Evolutionary conservation across 1,140 invertebrate genomes (phyloP).

Genomic region (Drosophila lacertosa): DNA sequence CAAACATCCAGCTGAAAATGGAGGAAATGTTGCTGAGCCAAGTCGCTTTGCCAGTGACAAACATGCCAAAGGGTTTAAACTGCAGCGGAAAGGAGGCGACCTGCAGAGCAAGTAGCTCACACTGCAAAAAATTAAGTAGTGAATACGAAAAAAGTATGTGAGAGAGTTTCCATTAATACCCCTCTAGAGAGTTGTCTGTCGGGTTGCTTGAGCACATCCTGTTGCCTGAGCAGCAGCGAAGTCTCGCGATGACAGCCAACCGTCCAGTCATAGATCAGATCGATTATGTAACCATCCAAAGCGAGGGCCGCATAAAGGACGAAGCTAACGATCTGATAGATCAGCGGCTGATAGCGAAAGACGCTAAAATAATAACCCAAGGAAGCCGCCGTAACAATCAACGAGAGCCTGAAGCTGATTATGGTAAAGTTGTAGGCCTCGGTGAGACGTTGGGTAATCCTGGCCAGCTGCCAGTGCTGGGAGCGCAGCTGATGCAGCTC

Average conservation of each 20-base stretch:
- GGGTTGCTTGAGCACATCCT: not conserved
- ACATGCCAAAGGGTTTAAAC: conserved; percentile 9
- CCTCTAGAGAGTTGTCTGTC: not conserved
- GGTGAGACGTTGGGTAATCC: conserved; percentile 11
- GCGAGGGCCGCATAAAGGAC: not conserved
- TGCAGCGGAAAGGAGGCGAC: conserved; percentile 16
- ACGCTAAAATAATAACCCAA: conserved; percentile 27
- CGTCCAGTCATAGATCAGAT: conserved; percentile 15
- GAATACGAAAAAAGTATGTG: too few species aligned
- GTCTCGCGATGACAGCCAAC: not conserved
- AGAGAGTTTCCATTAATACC: conserved; percentile 13
- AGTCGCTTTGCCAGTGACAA: not conserved
- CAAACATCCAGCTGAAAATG: conserved; percentile 30
- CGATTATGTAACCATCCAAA: conserved; percentile 3
- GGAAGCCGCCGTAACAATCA: conserved; percentile 10
- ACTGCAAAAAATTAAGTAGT: conserved; percentile 32
- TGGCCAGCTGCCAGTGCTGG: conserved; percentile 20
- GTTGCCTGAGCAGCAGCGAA: not conserved
- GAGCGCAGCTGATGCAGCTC: conserved; percentile 32
- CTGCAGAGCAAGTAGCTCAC: conserved; percentile 30
- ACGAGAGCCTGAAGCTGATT: not conserved
- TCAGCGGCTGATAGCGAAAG: not conserved
- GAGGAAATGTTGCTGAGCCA: conserved; percentile 24
- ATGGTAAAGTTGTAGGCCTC: conserved; percentile 1
- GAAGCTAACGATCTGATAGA: not conserved